Evolutionary conservation across 2,113 vertebrate species (phyloP), one percentile per base, ranked within the genome.

Genomic region (Phalacrocorax brasilianus): DNA sequence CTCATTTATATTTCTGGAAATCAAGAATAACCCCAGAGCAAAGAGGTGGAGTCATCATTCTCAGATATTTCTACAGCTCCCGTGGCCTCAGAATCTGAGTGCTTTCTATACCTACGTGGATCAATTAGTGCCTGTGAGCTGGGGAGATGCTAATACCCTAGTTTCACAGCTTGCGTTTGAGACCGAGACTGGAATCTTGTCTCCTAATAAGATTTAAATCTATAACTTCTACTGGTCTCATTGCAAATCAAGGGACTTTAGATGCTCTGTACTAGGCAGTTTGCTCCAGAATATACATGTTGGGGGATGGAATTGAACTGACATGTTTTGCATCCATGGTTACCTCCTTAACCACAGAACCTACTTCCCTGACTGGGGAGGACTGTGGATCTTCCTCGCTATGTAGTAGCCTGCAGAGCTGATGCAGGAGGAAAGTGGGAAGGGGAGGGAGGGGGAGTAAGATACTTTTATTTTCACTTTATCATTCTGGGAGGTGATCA

Each of bases 131-230:
- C 65, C 65, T 44, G 75, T 44, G 68, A 78, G 72, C 65, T 47
- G 45, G 44, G 59, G 85, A 71, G 49, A 55, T 87, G 65, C 44
- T 78, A 9, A 88, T 45, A 59, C 26, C 55, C 63, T 71, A 68
- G 24, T 49, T 61, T 55, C 85, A 83, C 82, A 84, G 50, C 15
- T 28, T 83, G 71, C 79, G n/a, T 33, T 76, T 59, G 56, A 91
- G 81, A 61, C 62, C 38, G 50, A 40, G 55, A 20, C 33, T 59
- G 56, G 11, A 78, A 40, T 22, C 61, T n/a, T 12, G 27, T 6
- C 74, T 82, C 66, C 44, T 85, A 85, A 85, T 45, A 58, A 58
- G 93, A 78, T 83, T 90, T 80, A 93, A 89, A 93, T 93, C 49
- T 59, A 45, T 76, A 53, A 79, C 72, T 85, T 66, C 42, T 73